phyloP scores from a whole-genome alignment of 2,113 vertebrate species.

The Oophaga pumilio region DNA sequence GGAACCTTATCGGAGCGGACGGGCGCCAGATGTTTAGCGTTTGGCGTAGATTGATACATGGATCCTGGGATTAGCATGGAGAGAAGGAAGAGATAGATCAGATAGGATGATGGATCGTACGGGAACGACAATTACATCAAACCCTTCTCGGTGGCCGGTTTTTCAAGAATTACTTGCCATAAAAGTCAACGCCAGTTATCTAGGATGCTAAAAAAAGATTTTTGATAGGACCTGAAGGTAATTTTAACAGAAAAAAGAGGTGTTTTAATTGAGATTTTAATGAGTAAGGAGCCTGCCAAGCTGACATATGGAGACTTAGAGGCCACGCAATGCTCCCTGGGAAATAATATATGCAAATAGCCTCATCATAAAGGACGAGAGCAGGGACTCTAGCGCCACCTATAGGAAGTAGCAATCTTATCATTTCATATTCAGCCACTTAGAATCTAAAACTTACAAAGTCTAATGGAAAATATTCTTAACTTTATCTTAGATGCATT shows the following conservation, averaged over 20 bases:
- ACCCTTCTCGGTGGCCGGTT: not conserved
- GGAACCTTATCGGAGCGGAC: not conserved
- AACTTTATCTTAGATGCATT: no score
- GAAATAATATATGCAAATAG: no score
- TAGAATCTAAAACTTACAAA: no score
- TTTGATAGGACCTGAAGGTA: not conserved
- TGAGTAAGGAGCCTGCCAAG: no score
- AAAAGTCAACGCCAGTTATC: not conserved
- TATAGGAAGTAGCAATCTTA: no score
- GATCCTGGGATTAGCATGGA: not conserved
- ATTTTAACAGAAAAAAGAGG: not conserved
- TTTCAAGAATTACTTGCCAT: not conserved
- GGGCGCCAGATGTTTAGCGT: conserved; percentile 29
- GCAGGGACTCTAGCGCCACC: no score
- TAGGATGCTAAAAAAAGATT: not conserved
- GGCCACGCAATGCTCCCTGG: no score
- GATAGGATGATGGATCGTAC: conserved; percentile 12
- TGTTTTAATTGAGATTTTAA: no score
- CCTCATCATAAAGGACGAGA: no score
- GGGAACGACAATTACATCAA: not conserved
- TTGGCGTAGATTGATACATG: conserved; percentile 34
- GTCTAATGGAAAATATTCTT: no score
- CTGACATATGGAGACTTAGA: no score
- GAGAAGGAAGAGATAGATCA: not conserved
- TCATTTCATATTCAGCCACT: no score